Evolutionary conservation across 1,140 invertebrate species (phyloP).

Genomic region (Ruditapes philippinarum): DNA sequence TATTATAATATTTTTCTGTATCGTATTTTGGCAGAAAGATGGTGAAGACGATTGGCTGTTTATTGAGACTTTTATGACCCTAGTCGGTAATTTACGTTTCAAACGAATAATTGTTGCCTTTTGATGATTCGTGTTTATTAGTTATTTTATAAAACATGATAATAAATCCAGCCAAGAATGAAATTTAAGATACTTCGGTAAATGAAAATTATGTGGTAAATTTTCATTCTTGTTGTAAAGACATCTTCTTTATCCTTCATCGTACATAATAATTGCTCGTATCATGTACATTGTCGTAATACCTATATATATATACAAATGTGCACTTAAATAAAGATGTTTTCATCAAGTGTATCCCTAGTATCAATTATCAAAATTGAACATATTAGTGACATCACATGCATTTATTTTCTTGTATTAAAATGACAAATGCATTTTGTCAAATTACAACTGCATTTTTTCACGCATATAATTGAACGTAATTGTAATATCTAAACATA

Average conservation of each 20-base stretch:
- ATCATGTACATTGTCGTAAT: no score
- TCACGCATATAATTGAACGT: no score
- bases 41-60: neutral
- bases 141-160: neutral
- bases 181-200: conserved; percentile 7
- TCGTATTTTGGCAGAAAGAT: conserved; percentile 29
- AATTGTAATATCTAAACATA: no score
- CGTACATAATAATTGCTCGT: neutral
- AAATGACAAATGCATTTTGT: no score
- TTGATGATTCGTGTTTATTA: conserved; percentile 2
- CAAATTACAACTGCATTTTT: no score
- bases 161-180: conserved; percentile 42
- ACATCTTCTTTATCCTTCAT: neutral
- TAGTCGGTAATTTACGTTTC: conserved; percentile 32
- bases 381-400: no score
- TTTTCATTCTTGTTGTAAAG: conserved; percentile 12
- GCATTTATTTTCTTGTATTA: no score
- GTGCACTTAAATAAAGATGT: no score
- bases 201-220: conserved; percentile 50
- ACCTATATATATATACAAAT: no score
- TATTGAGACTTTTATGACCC: neutral
- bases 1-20: conserved; percentile 41
- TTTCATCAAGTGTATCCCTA: no score
- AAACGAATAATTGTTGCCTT: neutral
- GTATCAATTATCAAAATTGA: no score